Base-by-base conservation (phyloP, 2,888 invertebrate genomes). In the Mamestra brassicae region DNA sequence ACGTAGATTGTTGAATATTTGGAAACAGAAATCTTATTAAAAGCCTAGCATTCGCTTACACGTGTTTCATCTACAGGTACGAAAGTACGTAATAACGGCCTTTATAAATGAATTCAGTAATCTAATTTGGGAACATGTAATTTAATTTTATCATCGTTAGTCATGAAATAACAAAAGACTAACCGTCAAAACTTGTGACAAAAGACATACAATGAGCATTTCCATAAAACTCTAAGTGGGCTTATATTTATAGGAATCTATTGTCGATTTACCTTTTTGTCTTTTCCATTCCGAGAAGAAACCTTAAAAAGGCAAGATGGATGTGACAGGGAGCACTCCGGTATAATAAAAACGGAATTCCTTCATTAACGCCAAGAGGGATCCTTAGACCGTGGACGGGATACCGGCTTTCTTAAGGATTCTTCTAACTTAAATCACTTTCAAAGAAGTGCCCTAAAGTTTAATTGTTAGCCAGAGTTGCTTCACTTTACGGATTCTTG, bases 281-380 rank as follows among this genome's bases (percentile, higher is more conserved):
- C 79, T 86, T 83, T 83, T 74, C 78, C 72, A 80, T 84, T 85
- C 83, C 64, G 76, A 65, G 79, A 73, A 66, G 69, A 81, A 74
- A 81, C 75, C 77, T 85, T 86, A 87, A 87, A 86, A 87, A 89
- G 86, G 83, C 86, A 91, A 92, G 91, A 92, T 91, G 88, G 90
- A 92, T 92, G 92, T 90, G 93, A 92, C 91, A 90, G 89, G 83
- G 86, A 83, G 86, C 87, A 90, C 92, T 92, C 79, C 83, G 87
- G 88, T 80, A 92, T 92, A 93, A 92, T 92, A 92, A 93, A 91
- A 93, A 89, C 92, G 92, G 92, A 92, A 92, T 92, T 92, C 93
- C 93, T 92, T 93, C 93, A 93, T 94, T 93, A 93, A 91, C 88
- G 88, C 86, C 78, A 85, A 87, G 87, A 80, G 83, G 71, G 85